Base-by-base conservation (phyloP, 92 coral and sea anemone genomes). In the Umimayanthus kanabou region DNA sequence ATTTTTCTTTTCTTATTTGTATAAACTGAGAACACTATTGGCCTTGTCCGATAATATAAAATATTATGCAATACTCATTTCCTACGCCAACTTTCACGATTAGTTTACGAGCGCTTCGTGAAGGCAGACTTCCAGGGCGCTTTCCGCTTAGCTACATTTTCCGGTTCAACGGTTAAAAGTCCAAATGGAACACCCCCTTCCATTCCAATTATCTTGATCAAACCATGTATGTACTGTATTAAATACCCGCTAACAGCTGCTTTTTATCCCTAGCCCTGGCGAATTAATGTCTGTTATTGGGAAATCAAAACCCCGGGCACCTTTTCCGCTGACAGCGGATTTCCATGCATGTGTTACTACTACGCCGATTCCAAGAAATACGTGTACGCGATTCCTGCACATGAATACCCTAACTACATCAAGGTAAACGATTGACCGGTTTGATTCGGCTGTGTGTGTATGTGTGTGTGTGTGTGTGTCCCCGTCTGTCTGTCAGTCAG, bases 251-350 rank as follows among this genome's bases (percentile, higher is more conserved):
- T 30, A 45, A 42, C 22, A 7, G 37, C 8, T 66, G 26, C 39
- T 8, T 55, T 53, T 81, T 2, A 16, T 47, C 73, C 30, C 30
- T 47, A 88, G 90, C 82, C 90, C 7, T 58, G 58, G 64, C 90
- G 87, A 50, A 61, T 81, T 28, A 69, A 84, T 25, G 87, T 61
- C 5, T 76, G 81, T 81, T 88, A 88, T 45, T 88, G 90, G 90
- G 57, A 88, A 47, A 84, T 88, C 39, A 81, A 81, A 49, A 76
- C 47, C n/a, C 73, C 47, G 4, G 90, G 87, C 47, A 39, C 85
- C 3, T 76, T 55, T 57, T 78, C 90, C 15, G 85, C 83, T 28
- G 61, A 72, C 39, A 72, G 73, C 66, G 87, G 77, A 1, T 88
- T 72, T 81, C 90, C 90, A 4, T 70, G 87, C 40, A 23, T 83